Percentiles rank a stretch among this genome's conserved stretches.
Evolutionary conservation across 1,140 invertebrate genomes (phyloP).

Genomic region (Mizuhopecten yessoensis): DNA sequence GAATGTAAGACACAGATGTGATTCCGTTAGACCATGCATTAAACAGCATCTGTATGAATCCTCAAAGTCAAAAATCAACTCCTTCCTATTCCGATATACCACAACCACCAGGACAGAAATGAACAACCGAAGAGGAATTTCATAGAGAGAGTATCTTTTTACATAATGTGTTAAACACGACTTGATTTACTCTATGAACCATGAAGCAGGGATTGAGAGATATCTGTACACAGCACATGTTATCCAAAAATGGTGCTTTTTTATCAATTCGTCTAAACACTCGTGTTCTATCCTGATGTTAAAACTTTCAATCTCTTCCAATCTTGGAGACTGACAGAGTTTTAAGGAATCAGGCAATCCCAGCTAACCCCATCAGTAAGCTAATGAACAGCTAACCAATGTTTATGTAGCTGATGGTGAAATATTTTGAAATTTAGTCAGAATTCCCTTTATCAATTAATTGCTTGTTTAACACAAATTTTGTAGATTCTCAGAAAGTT

Average conservation of each 20-base stretch:
- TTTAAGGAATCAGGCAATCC: background rate
- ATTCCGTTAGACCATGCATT: background rate
- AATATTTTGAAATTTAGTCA: background rate
- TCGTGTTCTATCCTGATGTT: background rate
- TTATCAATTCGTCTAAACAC: conserved; percentile 23
- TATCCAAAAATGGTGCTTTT: background rate
- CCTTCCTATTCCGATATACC: background rate
- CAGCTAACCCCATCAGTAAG: background rate
- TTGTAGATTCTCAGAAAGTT: too few species aligned
- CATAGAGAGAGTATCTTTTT: background rate
- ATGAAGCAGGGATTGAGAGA: background rate
- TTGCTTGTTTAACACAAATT: too few species aligned
- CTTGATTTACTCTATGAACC: conserved; percentile 21
- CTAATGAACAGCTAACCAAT: background rate
- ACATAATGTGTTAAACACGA: background rate
- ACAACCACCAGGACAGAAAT: background rate
- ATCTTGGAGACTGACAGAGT: background rate
- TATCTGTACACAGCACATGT: conserved; percentile 1
- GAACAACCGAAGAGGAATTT: too few species aligned
- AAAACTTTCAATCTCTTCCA: too few species aligned
- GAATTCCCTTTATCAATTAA: background rate
- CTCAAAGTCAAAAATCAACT: background rate
- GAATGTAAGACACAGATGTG: background rate
- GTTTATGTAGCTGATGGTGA: background rate
- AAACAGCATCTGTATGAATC: background rate